Percentiles rank a stretch among this genome's conserved stretches.
phyloP scores from a whole-genome alignment of 2,888 invertebrate genomes.

The Synanthedon vespiformis region DNA sequence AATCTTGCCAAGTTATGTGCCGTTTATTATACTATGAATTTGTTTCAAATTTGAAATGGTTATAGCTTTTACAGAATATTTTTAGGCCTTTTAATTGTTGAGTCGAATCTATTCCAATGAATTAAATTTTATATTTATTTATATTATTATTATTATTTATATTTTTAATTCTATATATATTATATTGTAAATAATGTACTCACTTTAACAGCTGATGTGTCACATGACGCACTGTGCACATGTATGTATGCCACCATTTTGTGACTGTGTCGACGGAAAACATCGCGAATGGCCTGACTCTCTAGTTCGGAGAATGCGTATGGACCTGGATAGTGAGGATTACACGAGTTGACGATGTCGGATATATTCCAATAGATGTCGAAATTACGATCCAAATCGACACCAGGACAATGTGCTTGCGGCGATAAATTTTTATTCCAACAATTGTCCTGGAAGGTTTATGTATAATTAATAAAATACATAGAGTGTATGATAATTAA shows the following conservation, averaged over 20 bases:
- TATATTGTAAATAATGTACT: not conserved
- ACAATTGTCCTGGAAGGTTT: not conserved
- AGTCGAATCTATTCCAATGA: too few relatives aligned
- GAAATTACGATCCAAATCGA: conserved; percentile 48
- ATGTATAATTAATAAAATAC: too few relatives aligned
- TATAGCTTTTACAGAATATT: too few relatives aligned
- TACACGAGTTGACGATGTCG: conserved; percentile 27
- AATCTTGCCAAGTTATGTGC: too few relatives aligned
- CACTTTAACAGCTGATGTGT: conserved; percentile 26
- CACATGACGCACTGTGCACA: conserved; percentile 34
- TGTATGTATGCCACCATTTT: conserved; percentile 46
- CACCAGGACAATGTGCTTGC: conserved; percentile 39
- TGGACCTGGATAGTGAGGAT: conserved; percentile 38
- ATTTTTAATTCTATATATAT: too few relatives aligned
- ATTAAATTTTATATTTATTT: not conserved
- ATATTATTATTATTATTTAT: not conserved
- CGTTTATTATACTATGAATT: too few relatives aligned
- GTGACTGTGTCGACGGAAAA: conserved; percentile 42
- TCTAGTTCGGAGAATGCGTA: conserved; percentile 46
- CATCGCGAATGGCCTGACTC: conserved; percentile 32
- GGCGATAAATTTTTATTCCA: conserved; percentile 42
- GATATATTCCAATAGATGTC: conserved; percentile 40
- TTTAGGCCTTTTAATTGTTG: too few relatives aligned
- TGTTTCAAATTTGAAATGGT: too few relatives aligned
- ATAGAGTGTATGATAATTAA: too few relatives aligned